Evolutionary conservation across 1,140 invertebrate genomes (phyloP).

Genomic region (Wiebesia pumilae): DNA sequence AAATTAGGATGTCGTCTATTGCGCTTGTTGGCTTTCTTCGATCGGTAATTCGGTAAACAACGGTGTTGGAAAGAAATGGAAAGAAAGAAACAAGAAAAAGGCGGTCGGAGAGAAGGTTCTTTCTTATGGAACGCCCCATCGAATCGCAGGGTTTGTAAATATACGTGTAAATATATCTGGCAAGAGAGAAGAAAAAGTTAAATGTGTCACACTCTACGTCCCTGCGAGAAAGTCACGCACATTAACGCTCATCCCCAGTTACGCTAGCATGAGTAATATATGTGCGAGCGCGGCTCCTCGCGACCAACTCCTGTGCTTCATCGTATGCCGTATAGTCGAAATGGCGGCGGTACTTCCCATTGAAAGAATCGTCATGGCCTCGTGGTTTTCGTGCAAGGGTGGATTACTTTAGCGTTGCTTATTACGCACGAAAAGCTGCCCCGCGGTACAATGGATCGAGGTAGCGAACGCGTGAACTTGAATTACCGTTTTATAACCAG

Average conservation of each 20-base stretch:
- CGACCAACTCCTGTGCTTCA: not conserved
- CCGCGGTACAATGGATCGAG: not conserved
- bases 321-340: not conserved
- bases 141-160: not conserved
- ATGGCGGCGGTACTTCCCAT: not conserved
- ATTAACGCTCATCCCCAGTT: slow-evolving; percentile 11
- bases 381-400: slow-evolving; percentile 7
- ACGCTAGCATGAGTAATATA: not conserved
- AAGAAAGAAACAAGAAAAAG: too few species aligned
- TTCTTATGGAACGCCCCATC: not conserved
- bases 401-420: slow-evolving; percentile 12
- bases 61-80: not conserved
- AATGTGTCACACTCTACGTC: not conserved
- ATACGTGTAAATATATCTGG: not conserved
- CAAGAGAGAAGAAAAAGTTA: not conserved
- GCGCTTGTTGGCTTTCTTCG: not conserved
- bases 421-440: not conserved
- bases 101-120: not conserved
- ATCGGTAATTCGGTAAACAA: not conserved
- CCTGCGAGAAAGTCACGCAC: not conserved
- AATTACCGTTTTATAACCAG: slow-evolving; percentile 30
- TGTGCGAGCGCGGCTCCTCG: not conserved
- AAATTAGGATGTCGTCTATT: not conserved
- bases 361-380: not conserved
- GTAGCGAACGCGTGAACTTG: slow-evolving; percentile 11